phyloP scores from a whole-genome alignment of 53 echinoderm and acorn worm genomes.

The Paracentrotus lividus region DNA sequence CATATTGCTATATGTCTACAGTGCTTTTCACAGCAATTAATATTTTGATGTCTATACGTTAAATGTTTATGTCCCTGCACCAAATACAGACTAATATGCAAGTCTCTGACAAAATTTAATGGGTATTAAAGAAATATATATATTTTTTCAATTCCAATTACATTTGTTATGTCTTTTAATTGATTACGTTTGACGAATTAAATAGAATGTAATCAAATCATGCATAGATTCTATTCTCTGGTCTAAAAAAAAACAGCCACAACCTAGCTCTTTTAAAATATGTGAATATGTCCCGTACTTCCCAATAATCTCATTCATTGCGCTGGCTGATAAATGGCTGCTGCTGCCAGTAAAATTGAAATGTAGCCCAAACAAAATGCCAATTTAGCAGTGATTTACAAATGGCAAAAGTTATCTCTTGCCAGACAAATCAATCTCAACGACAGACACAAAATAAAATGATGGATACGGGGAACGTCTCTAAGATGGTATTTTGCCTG shows the following conservation, averaged over 20 bases:
- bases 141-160: too few relatives aligned
- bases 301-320: constrained; percentile 13
- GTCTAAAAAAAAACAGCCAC: neutral
- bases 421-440: constrained; percentile 30
- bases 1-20: too few relatives aligned
- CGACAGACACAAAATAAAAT: constrained; percentile 24
- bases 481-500: neutral
- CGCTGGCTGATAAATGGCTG: neutral
- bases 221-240: neutral
- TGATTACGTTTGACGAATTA: neutral
- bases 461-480: neutral
- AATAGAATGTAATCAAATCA: neutral
- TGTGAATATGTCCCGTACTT: neutral
- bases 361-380: constrained; percentile 20
- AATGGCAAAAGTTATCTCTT: neutral
- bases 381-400: constrained; percentile 42
- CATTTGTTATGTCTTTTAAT: too few relatives aligned
- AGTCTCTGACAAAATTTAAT: too few relatives aligned
- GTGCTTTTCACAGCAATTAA: too few relatives aligned
- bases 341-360: neutral
- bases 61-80: too few relatives aligned
- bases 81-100: too few relatives aligned
- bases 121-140: too few relatives aligned
- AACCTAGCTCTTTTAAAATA: neutral
- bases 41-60: too few relatives aligned